Percentiles rank a stretch among this genome's conserved stretches.
Evolutionary conservation across 2,113 vertebrate species (phyloP).

Genomic region (Mesocricetus auratus): DNA sequence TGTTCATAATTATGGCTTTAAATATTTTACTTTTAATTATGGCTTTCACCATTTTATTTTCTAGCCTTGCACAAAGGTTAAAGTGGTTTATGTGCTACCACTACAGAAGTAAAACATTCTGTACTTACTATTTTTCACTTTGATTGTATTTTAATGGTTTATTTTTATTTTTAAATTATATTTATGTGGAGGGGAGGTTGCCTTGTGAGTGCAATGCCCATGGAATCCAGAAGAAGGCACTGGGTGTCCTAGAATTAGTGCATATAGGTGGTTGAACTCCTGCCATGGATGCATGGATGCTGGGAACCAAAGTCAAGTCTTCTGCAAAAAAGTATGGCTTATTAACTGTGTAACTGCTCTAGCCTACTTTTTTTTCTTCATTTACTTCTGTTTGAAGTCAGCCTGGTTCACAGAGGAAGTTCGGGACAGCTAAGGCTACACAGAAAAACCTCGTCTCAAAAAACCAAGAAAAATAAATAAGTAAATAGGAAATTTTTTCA

Average conservation of each 20-base stretch:
- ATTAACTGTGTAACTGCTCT: background rate
- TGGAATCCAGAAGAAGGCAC: background rate
- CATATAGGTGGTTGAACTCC: background rate
- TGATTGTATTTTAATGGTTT: background rate
- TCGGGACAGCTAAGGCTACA: background rate
- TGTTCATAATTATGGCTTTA: background rate
- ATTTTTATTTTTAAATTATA: background rate
- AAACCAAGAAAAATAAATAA: too few relatives aligned
- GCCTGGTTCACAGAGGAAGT: background rate
- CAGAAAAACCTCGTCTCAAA: background rate
- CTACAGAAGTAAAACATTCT: background rate
- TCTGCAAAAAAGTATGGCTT: background rate
- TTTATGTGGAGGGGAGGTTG: background rate
- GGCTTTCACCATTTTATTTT: background rate
- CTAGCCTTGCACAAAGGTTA: background rate
- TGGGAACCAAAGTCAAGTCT: background rate
- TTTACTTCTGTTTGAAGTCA: background rate
- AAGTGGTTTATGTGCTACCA: background rate
- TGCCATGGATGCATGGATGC: background rate
- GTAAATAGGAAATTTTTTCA: conserved; percentile 26
- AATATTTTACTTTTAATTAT: too few relatives aligned
- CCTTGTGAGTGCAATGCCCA: background rate
- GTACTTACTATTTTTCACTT: background rate
- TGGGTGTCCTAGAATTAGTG: background rate
- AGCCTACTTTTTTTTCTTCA: background rate